Evolutionary conservation across 2,888 invertebrate species (phyloP), one percentile per base, ranked within the genome.

Genomic region (Pollenia labialis): DNA sequence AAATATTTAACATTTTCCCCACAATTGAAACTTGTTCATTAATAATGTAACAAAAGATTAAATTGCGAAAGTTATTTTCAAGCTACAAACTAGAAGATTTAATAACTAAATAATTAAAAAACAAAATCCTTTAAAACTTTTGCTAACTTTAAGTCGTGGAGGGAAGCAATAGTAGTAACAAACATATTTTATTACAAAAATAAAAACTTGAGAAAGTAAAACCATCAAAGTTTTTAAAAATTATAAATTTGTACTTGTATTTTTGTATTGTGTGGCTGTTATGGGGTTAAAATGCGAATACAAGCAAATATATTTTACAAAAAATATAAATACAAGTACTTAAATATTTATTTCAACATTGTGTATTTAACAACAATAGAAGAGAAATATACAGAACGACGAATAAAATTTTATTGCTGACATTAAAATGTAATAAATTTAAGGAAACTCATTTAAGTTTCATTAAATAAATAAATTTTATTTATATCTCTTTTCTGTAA

Each of bases 351-450:
- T 32, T 32, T 32, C 32, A 32, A 32, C 4, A 32, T 32, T 32
- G 4, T 32, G 32, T 32, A 32, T 32, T 32, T 32, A 32, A 32
- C 32, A 32, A 32, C 32, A 32, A 32, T 32, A 1, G 32, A 32
- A 32, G 40, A 40, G 32, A 14, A 56, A 18, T 9, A 11, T 32
- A 32, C 32, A 58, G 40, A 58, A 40, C 12, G 18, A 18, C 44
- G 32, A 62, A 62, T 62, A 62, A 75, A 50, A 18, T 42, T 62
- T 62, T 42, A 50, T 48, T 58, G 16, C 9, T 46, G 11, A 11
- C 23, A n/a, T 74, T 60, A 11, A 40, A 60, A 60, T 60, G 16
- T 40, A 48, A 74, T 60, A 32, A 16, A 74, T 16, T 32, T 50
- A 50, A 9, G 40, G 7, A 18, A 8, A 75, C 42, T 62, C 50